These are phyloP conservation scores for Neoarius graeffei DNA, from an alignment of 2,113 vertebrate species.

Conservation along the genomic window DNA sequence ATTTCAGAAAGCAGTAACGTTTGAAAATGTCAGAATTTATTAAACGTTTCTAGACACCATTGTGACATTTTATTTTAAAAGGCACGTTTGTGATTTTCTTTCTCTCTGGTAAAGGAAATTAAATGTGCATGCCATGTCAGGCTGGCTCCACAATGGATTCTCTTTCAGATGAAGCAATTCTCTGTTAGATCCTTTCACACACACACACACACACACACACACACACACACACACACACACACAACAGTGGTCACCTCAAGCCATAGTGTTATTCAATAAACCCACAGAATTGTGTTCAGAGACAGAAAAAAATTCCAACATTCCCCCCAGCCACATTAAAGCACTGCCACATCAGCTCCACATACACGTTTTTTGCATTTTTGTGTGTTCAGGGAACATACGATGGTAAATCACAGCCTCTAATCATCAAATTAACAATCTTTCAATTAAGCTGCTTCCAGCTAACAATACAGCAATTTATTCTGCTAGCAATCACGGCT, in stretches of 20 bases:
- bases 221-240: constrained; percentile 7
- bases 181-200: not conserved
- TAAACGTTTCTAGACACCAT: no score
- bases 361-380: not conserved
- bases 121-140: not conserved
- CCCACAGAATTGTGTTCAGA: not conserved
- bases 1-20: not conserved
- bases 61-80: not conserved
- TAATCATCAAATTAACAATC: constrained; percentile 27
- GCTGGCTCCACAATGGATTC: not conserved
- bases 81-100: not conserved
- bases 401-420: not conserved
- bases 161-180: not conserved
- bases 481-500: constrained; percentile 11
- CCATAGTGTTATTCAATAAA: not conserved
- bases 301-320: not conserved
- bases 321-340: not conserved
- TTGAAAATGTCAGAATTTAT: not conserved
- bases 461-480: constrained; percentile 26
- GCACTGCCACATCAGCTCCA: not conserved
- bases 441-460: constrained; percentile 15
- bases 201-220: constrained; percentile 14
- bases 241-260: not conserved
- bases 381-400: not conserved
- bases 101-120: not conserved